A percentile compares a stretch with the other conserved stretches of the same genome.
These are phyloP conservation scores for Pristionchus mayeri DNA, from an alignment of 2,888 invertebrate genomes.

Conservation along the genomic window DNA sequence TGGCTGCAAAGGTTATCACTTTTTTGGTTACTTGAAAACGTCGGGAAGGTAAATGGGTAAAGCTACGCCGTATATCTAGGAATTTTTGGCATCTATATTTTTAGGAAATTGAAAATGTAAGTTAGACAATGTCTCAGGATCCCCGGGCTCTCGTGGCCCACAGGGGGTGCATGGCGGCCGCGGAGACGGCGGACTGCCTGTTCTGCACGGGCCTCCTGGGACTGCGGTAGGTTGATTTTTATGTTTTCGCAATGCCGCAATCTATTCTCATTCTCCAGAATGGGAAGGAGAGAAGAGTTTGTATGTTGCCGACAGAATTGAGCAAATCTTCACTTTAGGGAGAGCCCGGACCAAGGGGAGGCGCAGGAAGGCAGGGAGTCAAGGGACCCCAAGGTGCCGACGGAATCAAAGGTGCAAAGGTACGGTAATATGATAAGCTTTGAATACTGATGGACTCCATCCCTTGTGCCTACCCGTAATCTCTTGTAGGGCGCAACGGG, in stretches of 20 bases:
- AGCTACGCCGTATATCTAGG: no score
- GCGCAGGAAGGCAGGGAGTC: not conserved
- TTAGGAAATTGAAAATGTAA: no score
- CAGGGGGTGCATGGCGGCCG: not conserved
- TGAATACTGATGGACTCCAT: no score
- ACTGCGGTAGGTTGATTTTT: not conserved
- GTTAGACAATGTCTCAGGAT: not conserved
- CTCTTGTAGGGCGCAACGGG: not conserved
- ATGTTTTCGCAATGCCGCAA: no score
- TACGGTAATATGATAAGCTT: no score
- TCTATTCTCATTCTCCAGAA: no score
- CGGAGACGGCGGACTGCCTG: not conserved
- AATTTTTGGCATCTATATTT: not conserved
- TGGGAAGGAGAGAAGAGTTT: not conserved
- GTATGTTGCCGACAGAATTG: not conserved
- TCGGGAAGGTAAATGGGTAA: no score
- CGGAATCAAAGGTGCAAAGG: not conserved
- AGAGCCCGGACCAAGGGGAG: not conserved
- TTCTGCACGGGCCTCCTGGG: not conserved
- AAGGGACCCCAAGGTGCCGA: not conserved
- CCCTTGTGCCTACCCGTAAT: no score
- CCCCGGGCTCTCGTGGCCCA: not conserved
- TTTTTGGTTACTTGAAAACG: no score
- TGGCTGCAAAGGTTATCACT: constrained; percentile 40
- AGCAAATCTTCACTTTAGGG: not conserved